These are phyloP conservation scores for Drosophila buzzatii DNA, from an alignment of 2,888 invertebrate species.

Conservation along the genomic window DNA sequence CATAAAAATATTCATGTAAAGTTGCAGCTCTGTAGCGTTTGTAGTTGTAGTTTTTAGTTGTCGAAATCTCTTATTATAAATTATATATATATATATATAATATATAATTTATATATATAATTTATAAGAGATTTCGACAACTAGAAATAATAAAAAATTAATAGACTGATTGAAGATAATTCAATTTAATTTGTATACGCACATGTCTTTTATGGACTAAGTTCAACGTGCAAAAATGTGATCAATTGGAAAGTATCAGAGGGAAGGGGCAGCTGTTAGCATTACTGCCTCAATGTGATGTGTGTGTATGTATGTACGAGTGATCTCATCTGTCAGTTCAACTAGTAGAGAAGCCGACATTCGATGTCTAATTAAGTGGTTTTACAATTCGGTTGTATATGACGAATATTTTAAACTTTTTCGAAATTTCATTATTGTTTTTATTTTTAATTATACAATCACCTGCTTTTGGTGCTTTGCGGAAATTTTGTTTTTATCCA, in stretches of 20 bases:
- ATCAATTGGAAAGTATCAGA: slow-evolving; percentile 9
- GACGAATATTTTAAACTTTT: background rate
- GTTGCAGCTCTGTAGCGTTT: no score
- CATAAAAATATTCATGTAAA: no score
- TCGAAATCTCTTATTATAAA: no score
- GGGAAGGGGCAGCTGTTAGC: background rate
- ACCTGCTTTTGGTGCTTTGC: slow-evolving; percentile 52
- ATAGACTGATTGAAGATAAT: background rate
- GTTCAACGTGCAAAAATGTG: slow-evolving; percentile 5
- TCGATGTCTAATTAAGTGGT: slow-evolving; percentile 5
- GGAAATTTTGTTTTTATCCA: slow-evolving; percentile 35
- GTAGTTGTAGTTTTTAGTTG: no score
- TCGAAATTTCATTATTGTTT: background rate
- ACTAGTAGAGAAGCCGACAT: slow-evolving; percentile 8
- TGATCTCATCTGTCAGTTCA: slow-evolving; percentile 43
- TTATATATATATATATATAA: no score
- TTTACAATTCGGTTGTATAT: background rate
- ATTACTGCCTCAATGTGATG: background rate
- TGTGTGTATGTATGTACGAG: slow-evolving; percentile 6
- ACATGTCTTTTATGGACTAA: background rate
- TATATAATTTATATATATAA: no score
- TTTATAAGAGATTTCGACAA: no score
- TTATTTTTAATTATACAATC: background rate
- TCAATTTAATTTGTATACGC: background rate
- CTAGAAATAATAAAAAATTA: background rate